These are phyloP conservation scores for Monopis laevigella DNA, from an alignment of 2,888 invertebrate genomes.

Conservation along the genomic window DNA sequence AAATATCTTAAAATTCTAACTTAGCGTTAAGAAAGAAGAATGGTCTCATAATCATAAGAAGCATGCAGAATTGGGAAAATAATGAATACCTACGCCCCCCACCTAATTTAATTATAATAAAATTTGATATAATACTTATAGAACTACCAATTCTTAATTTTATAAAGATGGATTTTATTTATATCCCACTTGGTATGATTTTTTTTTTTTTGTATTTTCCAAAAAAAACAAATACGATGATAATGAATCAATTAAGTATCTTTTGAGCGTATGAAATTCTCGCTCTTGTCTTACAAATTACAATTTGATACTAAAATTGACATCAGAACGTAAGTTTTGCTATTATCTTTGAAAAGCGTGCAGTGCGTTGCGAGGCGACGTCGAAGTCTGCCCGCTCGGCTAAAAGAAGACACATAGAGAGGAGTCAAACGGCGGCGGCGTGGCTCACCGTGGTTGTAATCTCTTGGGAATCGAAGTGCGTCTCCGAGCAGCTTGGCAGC, in stretches of 20 bases:
- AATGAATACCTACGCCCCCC: no score
- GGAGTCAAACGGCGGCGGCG: conserved; percentile 21
- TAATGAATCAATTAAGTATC: no score
- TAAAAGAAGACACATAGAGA: conserved; percentile 12
- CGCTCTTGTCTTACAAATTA: no score
- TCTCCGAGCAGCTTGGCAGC: conserved; percentile 63
- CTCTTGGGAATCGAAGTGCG: conserved; percentile 63
- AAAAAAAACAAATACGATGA: no score
- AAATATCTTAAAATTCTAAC: conserved; percentile 21
- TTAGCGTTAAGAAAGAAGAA: conserved; percentile 2
- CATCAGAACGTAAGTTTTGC: background rate
- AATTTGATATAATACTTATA: no score
- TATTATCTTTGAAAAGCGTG: conserved; percentile 38
- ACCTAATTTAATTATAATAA: no score
- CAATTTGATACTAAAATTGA: no score
- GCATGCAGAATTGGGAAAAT: background rate
- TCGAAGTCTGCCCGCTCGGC: conserved; percentile 17
- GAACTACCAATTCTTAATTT: no score
- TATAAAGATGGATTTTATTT: no score
- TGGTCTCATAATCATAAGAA: conserved; percentile 9
- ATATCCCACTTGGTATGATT: no score
- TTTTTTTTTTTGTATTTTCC: no score
- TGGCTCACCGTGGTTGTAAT: conserved; percentile 62
- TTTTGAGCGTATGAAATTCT: no score
- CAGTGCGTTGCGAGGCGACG: conserved; percentile 56